Base-by-base conservation (phyloP, 1,140 invertebrate species). In the Magallana gigas region DNA sequence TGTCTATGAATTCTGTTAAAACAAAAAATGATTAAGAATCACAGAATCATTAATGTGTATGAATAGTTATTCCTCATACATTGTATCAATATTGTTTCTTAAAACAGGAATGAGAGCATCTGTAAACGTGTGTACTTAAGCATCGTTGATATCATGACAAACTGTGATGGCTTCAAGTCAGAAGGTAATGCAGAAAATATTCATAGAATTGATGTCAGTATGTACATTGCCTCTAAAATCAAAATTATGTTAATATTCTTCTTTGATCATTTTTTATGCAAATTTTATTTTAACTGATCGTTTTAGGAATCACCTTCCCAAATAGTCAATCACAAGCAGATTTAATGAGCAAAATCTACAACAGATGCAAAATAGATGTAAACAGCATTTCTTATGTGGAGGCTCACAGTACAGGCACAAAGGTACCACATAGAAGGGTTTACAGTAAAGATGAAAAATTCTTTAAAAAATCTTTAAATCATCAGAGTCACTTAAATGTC, bases 391-490 rank as follows among this genome's bases (percentile, higher is more conserved):
- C 82, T 29, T 92, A 90, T 80, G 84, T 92, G 29, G 91, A 92
- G 18, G 81, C 87, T 11, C 91, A 92, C 83, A 90, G 90, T 16
- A 90, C 91, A 57, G 91, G 90, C 56, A 92, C 91, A 59, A 88
- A 88, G 86, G 91, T 92, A 82, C 1, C 36, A 5, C 36, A 5
- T 48, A 48, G 36, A 48, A 48, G 36, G 36, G 0, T 48, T 48
- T 48, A 48, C 36, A 48, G 36, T 48, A 48, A 48, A 48, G 0
- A 48, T 48, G 2, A 48, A 5, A 0, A 5, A 48, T 48, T 48
- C 36, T 48, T 48, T 0, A 48, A 48, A 0, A 48, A 48, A 0
- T 48, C 36, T 4, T 48, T 48, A 48, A 48, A 48, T 48, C 36
- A 48, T 48, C 1, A 2, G 36, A 48, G 36, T 48, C 36, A 48